Percentiles rank a stretch among this genome's conserved stretches.
Conservation (phyloP, 2,888 invertebrate genomes). For the Danaus chrysippus region DNA sequence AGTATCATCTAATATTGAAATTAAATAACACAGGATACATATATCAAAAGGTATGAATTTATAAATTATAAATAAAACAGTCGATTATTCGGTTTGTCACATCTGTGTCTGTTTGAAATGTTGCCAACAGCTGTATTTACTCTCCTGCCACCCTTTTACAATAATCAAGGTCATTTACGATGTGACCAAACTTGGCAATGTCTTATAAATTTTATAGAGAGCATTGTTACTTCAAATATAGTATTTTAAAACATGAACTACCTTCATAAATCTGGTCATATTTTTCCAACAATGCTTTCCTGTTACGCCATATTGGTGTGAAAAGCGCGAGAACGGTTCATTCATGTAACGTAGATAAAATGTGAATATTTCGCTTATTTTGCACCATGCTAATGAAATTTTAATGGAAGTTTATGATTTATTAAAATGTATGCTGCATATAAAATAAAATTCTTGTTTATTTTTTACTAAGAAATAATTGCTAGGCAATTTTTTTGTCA, state of each 20-base stretch:
- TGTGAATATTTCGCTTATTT: no score
- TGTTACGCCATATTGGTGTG: no score
- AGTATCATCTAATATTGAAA: no score
- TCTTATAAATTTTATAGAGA: conserved; percentile 14
- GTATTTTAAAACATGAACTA: background rate
- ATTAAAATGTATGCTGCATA: background rate
- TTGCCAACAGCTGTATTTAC: conserved; percentile 59
- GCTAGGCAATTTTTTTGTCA: no score
- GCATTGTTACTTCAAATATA: conserved; percentile 8
- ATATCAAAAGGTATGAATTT: conserved; percentile 17
- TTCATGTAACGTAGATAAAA: no score
- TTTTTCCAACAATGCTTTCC: no score
- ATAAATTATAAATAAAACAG: conserved; percentile 34
- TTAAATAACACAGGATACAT: background rate
- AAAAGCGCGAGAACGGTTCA: no score
- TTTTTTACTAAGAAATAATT: background rate
- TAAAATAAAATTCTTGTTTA: background rate
- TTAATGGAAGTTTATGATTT: conserved; percentile 1
- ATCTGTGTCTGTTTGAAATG: conserved; percentile 55
- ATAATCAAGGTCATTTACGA: conserved; percentile 48
- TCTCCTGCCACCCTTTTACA: conserved; percentile 41
- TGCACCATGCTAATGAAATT: background rate
- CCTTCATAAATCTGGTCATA: no score
- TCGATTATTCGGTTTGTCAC: conserved; percentile 37
- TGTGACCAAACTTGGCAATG: conserved; percentile 33